phyloP scores from a whole-genome alignment of 2,888 invertebrate genomes.

The Cataglyphis altisquamis region DNA sequence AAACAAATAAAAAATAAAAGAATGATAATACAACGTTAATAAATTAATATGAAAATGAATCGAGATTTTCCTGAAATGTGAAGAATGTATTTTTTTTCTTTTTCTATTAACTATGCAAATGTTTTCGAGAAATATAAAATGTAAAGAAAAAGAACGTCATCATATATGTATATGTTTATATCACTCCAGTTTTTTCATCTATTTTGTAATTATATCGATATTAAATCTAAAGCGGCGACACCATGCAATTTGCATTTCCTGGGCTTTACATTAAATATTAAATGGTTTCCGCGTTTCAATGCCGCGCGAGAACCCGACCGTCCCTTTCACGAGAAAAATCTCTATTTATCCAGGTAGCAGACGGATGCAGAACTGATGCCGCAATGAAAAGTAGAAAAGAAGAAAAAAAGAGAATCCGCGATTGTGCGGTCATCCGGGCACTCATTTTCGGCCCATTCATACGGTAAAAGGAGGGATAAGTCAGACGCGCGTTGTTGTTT shows the following conservation, averaged over 20 bases:
- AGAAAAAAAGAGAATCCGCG: background rate
- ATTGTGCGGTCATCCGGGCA: constrained; percentile 14
- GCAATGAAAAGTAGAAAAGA: constrained; percentile 1
- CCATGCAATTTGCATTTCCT: constrained; percentile 64
- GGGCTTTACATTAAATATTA: constrained; percentile 67
- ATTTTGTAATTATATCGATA: constrained; percentile 62
- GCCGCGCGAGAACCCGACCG: constrained; percentile 15
- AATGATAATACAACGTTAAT: background rate
- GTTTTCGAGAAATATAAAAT: background rate
- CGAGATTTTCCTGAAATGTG: background rate
- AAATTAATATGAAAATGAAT: background rate
- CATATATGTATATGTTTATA: background rate
- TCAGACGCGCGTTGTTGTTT: constrained; percentile 55
- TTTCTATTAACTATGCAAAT: background rate
- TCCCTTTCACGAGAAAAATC: constrained; percentile 61
- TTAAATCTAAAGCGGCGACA: constrained; percentile 27
- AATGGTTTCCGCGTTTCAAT: constrained; percentile 64
- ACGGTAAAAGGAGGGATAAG: constrained; percentile 40
- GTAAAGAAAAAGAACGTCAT: background rate
- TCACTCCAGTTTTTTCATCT: background rate
- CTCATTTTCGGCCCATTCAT: constrained; percentile 61
- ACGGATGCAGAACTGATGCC: constrained; percentile 19
- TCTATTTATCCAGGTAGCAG: constrained; percentile 65
- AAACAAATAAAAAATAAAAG: background rate
- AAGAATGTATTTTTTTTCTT: background rate